phyloP scores from a whole-genome alignment of 2,113 vertebrate species.

The Corythornis madagascariensis region DNA sequence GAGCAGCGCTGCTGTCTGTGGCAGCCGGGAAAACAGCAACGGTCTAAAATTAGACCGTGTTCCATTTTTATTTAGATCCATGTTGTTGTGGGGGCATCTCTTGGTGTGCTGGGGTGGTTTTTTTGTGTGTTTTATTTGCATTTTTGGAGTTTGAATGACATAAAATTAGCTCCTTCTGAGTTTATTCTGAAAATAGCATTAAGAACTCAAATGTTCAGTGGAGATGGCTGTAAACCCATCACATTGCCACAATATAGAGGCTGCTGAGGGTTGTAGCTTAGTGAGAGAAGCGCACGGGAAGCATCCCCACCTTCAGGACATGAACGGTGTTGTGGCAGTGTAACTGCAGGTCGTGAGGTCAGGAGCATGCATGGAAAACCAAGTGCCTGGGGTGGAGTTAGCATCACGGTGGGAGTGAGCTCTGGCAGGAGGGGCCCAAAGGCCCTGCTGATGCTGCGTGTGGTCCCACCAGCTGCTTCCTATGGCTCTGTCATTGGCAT shows the following conservation, averaged over 20 bases:
- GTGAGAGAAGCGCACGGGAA: not conserved
- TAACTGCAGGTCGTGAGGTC: not conserved
- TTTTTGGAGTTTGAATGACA: conserved; percentile 25
- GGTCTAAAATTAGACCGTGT: conserved; percentile 27
- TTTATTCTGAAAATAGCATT: conserved; percentile 17
- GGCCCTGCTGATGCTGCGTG: accelerated
- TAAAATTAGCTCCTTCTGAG: not conserved
- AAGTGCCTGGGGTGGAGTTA: accelerated
- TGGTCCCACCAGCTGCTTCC: not conserved
- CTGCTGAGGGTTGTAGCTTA: not conserved
- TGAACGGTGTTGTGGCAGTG: not conserved
- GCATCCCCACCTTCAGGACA: not conserved
- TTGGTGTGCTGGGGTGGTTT: not conserved
- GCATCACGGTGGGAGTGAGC: not conserved
- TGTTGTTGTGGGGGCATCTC: conserved; percentile 1
- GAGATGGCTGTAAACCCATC: not conserved
- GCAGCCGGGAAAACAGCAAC: not conserved
- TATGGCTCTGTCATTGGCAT: accelerated
- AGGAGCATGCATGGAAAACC: not conserved
- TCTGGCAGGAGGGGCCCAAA: not conserved
- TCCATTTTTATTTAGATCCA: not conserved
- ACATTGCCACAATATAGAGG: not conserved
- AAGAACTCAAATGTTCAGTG: not conserved
- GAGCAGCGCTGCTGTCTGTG: not conserved
- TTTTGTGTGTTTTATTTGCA: not conserved